A percentile compares a stretch with the other conserved stretches of the same genome.
These are phyloP conservation scores for Bruchidius siliquastri DNA, from an alignment of 2,888 invertebrate species.

Conservation along the genomic window DNA sequence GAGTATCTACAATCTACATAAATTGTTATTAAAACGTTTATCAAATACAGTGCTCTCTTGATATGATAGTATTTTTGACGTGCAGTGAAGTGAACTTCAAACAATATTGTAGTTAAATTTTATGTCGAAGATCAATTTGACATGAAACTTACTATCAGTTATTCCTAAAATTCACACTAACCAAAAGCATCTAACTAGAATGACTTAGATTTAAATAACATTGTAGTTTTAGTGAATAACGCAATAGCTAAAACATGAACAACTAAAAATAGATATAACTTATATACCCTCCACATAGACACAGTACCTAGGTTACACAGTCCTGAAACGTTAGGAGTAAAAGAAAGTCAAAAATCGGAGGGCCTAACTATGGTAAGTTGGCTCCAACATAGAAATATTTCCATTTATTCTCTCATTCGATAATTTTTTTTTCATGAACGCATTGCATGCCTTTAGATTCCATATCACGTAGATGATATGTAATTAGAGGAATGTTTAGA, in stretches of 20 bases:
- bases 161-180: not conserved
- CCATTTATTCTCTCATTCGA: slow-evolving; percentile 12
- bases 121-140: too few relatives aligned
- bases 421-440: slow-evolving; percentile 12
- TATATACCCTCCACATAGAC: not conserved
- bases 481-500: not conserved
- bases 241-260: not conserved
- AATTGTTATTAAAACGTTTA: too few relatives aligned
- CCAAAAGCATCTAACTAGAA: not conserved
- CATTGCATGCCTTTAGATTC: slow-evolving; percentile 16
- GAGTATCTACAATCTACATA: too few relatives aligned
- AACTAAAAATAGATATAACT: not conserved
- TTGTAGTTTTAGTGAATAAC: not conserved
- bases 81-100: too few relatives aligned
- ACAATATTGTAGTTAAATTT: too few relatives aligned
- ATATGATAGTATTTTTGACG: too few relatives aligned
- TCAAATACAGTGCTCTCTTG: too few relatives aligned
- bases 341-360: slow-evolving; percentile 9
- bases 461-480: not conserved
- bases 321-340: not conserved
- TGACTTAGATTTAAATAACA: not conserved
- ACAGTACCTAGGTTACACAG: not conserved
- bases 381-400: slow-evolving; percentile 10
- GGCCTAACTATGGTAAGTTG: slow-evolving; percentile 16
- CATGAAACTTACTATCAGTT: too few relatives aligned